Percentiles rank a stretch among this genome's conserved stretches.
Conservation (phyloP, 2,888 invertebrate species). For the Hoplodrina blanda region DNA sequence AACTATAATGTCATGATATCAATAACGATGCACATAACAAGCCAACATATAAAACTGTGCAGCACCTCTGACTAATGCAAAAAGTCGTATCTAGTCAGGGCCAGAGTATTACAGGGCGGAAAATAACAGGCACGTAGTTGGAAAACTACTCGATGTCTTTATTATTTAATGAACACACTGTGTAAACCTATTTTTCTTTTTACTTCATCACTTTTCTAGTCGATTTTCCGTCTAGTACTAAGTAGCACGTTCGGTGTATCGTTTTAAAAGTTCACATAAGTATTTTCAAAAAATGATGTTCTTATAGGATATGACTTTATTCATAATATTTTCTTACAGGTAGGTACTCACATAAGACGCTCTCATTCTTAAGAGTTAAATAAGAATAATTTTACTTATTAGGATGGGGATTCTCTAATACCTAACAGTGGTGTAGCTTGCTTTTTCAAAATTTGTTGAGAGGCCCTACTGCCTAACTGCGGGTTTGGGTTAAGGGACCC, state of each 20-base stretch:
- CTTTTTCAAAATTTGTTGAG: too few relatives aligned
- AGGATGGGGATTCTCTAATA: background rate
- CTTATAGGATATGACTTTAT: background rate
- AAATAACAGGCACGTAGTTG: slow-evolving; percentile 74
- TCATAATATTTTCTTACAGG: background rate
- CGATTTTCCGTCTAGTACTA: background rate
- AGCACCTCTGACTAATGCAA: slow-evolving; percentile 81
- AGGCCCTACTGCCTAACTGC: too few relatives aligned
- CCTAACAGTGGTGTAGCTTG: too few relatives aligned
- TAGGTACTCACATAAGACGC: background rate
- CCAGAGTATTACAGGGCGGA: slow-evolving; percentile 77
- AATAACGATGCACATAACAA: slow-evolving; percentile 8
- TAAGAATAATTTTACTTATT: background rate
- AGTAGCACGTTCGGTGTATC: background rate
- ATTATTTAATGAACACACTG: slow-evolving; percentile 21
- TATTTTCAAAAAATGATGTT: background rate
- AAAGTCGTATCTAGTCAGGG: slow-evolving; percentile 82
- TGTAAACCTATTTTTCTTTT: background rate
- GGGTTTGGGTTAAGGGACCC: too few relatives aligned
- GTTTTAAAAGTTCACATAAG: background rate
- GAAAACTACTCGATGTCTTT: slow-evolving; percentile 11
- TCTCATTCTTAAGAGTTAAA: background rate
- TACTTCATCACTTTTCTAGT: background rate
- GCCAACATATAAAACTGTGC: slow-evolving; percentile 69
- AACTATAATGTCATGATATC: background rate